phyloP scores from a whole-genome alignment of 92 coral and sea anemone genomes.

The Bergia sp. region DNA sequence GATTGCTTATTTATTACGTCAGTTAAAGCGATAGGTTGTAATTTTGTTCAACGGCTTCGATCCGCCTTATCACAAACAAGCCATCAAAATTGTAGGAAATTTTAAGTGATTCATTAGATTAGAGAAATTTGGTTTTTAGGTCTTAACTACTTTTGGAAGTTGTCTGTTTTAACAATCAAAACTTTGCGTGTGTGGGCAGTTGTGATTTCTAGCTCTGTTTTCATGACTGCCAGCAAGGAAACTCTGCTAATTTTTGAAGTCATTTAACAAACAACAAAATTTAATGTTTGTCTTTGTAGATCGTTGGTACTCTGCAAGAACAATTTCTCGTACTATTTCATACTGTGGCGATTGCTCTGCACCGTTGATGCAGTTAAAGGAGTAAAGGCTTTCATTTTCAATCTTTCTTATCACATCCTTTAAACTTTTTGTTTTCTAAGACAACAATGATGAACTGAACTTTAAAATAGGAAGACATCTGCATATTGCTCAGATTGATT shows the following conservation, averaged over 20 bases:
- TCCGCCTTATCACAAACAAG: background rate
- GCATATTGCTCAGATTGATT: no score
- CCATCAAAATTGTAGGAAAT: background rate
- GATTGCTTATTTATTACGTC: background rate
- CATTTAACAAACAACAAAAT: constrained; percentile 2
- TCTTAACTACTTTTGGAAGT: background rate
- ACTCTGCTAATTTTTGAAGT: background rate
- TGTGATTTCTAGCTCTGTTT: constrained; percentile 8
- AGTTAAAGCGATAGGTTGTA: background rate
- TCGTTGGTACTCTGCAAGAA: background rate
- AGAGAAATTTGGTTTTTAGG: background rate
- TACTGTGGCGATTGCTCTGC: background rate
- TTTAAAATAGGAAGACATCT: no score
- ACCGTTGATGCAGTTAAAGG: background rate
- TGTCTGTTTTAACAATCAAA: constrained; percentile 45
- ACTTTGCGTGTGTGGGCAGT: constrained; percentile 63
- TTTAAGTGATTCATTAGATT: background rate
- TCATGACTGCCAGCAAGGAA: constrained; percentile 7
- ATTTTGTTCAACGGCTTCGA: background rate
- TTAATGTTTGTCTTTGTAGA: background rate
- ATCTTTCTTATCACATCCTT: no score
- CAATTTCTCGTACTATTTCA: background rate
- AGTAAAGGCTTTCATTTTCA: background rate
- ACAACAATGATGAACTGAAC: background rate
- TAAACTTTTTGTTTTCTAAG: background rate